A percentile compares a stretch with the other conserved stretches of the same genome.
Conservation (phyloP, 2,113 vertebrate genomes). For the Corythornis vintsioides region DNA sequence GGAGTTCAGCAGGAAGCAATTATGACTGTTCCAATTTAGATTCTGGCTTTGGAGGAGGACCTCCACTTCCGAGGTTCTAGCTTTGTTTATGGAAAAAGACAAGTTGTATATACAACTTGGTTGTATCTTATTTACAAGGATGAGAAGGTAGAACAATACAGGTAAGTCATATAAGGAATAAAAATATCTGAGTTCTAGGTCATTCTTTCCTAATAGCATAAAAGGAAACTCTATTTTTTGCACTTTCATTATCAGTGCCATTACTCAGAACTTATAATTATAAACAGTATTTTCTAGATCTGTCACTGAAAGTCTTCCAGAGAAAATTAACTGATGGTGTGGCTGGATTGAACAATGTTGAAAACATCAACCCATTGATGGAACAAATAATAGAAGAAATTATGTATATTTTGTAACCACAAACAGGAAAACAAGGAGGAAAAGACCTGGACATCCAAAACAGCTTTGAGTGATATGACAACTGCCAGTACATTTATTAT, state of each 20-base stretch:
- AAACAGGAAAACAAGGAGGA: not conserved
- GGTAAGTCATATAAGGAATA: not conserved
- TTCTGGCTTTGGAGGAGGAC: not conserved
- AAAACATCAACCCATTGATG: not conserved
- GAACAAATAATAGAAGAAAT: not conserved
- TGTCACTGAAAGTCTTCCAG: not conserved
- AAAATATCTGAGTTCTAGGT: not conserved
- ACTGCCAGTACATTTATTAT: not conserved
- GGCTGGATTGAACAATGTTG: not conserved
- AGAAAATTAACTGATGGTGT: not conserved
- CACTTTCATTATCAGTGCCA: not conserved
- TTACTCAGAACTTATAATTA: not conserved
- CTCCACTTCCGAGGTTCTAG: not conserved
- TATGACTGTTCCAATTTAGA: not conserved
- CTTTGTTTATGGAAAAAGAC: not conserved
- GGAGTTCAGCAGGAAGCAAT: not conserved
- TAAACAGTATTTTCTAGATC: not conserved
- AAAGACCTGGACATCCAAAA: not conserved
- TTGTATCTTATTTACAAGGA: not conserved
- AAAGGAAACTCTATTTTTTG: not conserved
- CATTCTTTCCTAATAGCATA: not conserved
- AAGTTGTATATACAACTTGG: fast-evolving
- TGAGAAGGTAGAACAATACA: not conserved
- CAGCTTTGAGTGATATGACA: not conserved
- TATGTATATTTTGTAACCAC: not conserved